Evolutionary conservation across 1,140 invertebrate species (phyloP), one percentile per base, ranked within the genome.

Genomic region (Proctacanthus coquilletti): DNA sequence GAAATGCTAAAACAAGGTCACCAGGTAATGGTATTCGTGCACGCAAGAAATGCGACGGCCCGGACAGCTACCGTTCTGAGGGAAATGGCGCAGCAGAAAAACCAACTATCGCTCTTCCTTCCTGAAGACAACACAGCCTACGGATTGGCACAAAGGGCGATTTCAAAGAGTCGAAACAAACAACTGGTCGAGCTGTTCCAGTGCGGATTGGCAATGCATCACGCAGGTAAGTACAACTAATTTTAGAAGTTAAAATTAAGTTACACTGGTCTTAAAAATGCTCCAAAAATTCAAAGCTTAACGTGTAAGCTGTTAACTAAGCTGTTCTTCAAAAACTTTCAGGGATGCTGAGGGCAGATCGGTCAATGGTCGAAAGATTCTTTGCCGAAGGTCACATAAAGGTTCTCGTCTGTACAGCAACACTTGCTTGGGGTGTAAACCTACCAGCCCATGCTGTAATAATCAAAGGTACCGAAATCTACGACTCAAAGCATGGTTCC

Each of bases 11-110:
- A 75, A 46, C 75, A 84, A 49, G 89, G 86, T 1, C 82, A 97
- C 60, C 94, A 98, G 67, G 91, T 96, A 0, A 96, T 99, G 88
- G 87, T 99, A 0, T 99, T 99, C 65, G 96, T 99, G 1, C 95
- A 98, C 63, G 88, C 94, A 1, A 68, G 96, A 27, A 98, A 97
- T 69, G 87, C 89, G 5, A 99, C 95, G 0, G 74, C 84, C 13
- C 70, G 80, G 43, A 92, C 86, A 2, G 93, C 91, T 0, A 78
- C 76, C 43, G 67, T 73, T 15, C 50, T 94, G 2, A 75, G 75
- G 39, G 85, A 92, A 47, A 55, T 80, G 21, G 83, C 87, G 0
- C 65, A 75, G 40, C 71, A 79, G 48, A 75, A 80, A 47, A 74
- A 75, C 1, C 75, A 84, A 11, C 58, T 77, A 4, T 67, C 73